These are phyloP conservation scores for Cylas formicarius DNA, from an alignment of 1,140 invertebrate genomes.

Conservation along the genomic window DNA sequence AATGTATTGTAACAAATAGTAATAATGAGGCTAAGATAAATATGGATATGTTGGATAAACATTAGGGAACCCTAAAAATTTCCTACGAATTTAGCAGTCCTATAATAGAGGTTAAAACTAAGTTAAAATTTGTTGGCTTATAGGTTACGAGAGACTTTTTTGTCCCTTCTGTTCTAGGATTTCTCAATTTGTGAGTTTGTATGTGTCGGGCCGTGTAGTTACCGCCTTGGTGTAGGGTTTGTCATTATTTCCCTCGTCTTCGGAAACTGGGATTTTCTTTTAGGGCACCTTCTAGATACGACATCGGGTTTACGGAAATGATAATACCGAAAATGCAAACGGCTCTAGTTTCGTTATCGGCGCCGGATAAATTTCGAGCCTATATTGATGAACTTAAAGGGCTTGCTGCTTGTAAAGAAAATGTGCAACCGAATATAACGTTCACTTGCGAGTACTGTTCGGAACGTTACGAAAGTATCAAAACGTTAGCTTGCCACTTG, in stretches of 20 bases:
- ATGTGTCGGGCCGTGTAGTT: no score
- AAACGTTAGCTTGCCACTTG: constrained; percentile 14
- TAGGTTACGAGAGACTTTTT: no score
- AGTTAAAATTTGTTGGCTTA: no score
- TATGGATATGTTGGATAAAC: no score
- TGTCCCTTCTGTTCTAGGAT: no score
- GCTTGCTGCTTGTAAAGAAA: constrained; percentile 3
- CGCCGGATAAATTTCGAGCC: constrained; percentile 8
- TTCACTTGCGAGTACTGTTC: constrained; percentile 22
- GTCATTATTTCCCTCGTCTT: not conserved
- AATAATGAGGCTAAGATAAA: no score
- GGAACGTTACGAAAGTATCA: constrained; percentile 5
- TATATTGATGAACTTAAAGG: constrained; percentile 16
- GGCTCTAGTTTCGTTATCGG: not conserved
- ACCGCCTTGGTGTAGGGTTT: no score
- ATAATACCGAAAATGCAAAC: constrained; percentile 24
- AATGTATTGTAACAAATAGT: no score
- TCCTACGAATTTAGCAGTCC: no score
- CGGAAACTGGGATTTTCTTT: not conserved
- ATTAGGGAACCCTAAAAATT: no score
- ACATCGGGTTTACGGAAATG: constrained; percentile 17
- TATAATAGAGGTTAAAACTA: no score
- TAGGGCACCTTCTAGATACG: not conserved
- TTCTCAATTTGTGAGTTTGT: no score
- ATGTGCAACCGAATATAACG: constrained; percentile 14